A percentile compares a stretch with the other conserved stretches of the same genome.
These are phyloP conservation scores for Pteria penguin DNA, from an alignment of 2,888 invertebrate species.

Conservation along the genomic window DNA sequence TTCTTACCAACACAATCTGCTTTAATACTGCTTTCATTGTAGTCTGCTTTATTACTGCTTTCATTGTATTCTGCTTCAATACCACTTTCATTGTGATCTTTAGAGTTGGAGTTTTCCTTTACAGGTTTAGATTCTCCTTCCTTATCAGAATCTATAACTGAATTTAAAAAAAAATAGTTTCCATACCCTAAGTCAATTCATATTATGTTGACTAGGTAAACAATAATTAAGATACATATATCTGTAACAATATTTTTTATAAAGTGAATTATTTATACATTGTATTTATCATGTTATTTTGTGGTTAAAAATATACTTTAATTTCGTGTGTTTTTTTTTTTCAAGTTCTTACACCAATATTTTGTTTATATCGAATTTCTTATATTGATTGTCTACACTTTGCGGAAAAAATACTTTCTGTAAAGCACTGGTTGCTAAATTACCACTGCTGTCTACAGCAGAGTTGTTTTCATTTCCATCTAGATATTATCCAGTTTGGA, in stretches of 20 bases:
- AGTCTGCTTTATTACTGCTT: too few relatives aligned
- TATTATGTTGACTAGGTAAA: not conserved
- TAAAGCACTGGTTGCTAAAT: too few relatives aligned
- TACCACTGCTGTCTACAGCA: conserved; percentile 3
- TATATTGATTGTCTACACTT: too few relatives aligned
- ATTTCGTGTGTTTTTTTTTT: too few relatives aligned
- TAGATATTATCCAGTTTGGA: not conserved
- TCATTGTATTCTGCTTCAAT: too few relatives aligned
- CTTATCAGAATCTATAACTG: not conserved
- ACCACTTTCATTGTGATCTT: too few relatives aligned
- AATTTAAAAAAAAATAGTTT: not conserved
- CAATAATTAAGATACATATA: not conserved
- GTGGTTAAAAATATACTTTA: not conserved
- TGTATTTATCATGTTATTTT: not conserved
- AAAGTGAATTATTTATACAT: not conserved
- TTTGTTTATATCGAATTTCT: too few relatives aligned
- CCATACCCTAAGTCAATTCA: not conserved
- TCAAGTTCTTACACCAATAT: too few relatives aligned
- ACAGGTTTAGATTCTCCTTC: not conserved
- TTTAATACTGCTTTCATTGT: not conserved
- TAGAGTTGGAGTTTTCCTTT: not conserved
- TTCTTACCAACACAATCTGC: not conserved
- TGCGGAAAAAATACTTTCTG: too few relatives aligned
- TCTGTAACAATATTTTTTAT: not conserved
- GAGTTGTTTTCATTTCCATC: not conserved